Evolutionary conservation across 2,113 vertebrate genomes (phyloP).

Genomic region (Caracal caracal): DNA sequence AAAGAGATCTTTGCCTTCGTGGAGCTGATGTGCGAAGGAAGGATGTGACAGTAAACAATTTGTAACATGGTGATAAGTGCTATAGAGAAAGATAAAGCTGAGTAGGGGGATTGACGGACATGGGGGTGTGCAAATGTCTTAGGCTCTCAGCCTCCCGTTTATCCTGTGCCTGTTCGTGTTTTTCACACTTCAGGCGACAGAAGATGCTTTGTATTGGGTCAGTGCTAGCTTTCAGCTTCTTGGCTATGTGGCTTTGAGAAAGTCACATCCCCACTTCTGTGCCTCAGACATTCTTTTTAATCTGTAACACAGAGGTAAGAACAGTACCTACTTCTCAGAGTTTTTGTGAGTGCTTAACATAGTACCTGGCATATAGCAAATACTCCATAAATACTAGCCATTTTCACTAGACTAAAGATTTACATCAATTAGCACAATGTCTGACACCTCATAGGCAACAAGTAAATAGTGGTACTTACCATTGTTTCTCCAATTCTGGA

Average conservation of each 20-base stretch:
- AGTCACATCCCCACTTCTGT: too few species aligned
- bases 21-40: background rate
- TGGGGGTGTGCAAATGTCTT: fast-evolving
- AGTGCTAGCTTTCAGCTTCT: background rate
- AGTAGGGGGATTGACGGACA: fast-evolving
- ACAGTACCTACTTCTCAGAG: background rate
- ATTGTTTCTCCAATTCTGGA: background rate
- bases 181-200: background rate
- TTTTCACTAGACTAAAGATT: background rate
- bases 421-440: background rate
- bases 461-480: background rate
- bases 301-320: background rate
- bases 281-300: background rate
- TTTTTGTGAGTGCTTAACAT: background rate
- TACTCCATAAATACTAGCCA: background rate
- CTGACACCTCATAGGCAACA: background rate
- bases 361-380: background rate
- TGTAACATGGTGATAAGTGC: fast-evolving
- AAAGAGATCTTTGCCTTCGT: background rate
- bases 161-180: background rate
- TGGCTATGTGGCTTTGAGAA: background rate
- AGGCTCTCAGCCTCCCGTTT: fast-evolving
- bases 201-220: background rate
- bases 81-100: background rate
- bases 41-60: background rate